phyloP scores from a whole-genome alignment of 2,888 invertebrate genomes.

The Plemyria rubiginata region DNA sequence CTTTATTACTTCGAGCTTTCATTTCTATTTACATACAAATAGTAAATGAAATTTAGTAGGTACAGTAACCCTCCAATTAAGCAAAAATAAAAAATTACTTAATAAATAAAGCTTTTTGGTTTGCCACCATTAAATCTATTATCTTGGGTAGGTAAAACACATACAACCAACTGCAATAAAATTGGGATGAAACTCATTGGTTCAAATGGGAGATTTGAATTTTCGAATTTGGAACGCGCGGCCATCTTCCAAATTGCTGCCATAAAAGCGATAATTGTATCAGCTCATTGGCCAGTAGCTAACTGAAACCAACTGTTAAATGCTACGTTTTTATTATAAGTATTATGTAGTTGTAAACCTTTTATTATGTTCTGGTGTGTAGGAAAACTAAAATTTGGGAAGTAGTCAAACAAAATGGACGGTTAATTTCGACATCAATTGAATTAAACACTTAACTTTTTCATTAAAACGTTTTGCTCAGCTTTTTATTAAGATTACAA shows the following conservation, averaged over 20 bases:
- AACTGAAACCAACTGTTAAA: constrained; percentile 73
- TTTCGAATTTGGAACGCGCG: constrained; percentile 73
- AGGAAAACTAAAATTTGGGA: constrained; percentile 5
- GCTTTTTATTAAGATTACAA: not conserved
- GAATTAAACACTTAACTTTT: constrained; percentile 7
- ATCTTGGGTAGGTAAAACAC: not conserved
- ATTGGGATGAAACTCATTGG: constrained; percentile 75
- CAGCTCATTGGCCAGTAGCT: constrained; percentile 77
- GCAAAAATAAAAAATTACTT: no score
- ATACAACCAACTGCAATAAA: constrained; percentile 57
- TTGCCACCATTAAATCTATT: no score
- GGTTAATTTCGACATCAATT: constrained; percentile 3
- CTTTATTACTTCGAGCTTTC: no score
- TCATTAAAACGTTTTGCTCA: not conserved
- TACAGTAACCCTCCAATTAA: no score
- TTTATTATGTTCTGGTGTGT: constrained; percentile 35
- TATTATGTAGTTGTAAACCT: constrained; percentile 30
- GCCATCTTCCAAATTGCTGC: constrained; percentile 77
- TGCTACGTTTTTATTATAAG: constrained; percentile 35
- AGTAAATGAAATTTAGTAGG: no score
- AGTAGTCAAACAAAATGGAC: constrained; percentile 12
- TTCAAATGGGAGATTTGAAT: constrained; percentile 68
- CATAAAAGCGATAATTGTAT: constrained; percentile 78
- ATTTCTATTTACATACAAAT: no score
- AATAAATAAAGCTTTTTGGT: no score